Percentiles rank a stretch among this genome's conserved stretches.
These are phyloP conservation scores for Herpailurus yagouaroundi DNA, from an alignment of 2,113 vertebrate species.

Conservation along the genomic window DNA sequence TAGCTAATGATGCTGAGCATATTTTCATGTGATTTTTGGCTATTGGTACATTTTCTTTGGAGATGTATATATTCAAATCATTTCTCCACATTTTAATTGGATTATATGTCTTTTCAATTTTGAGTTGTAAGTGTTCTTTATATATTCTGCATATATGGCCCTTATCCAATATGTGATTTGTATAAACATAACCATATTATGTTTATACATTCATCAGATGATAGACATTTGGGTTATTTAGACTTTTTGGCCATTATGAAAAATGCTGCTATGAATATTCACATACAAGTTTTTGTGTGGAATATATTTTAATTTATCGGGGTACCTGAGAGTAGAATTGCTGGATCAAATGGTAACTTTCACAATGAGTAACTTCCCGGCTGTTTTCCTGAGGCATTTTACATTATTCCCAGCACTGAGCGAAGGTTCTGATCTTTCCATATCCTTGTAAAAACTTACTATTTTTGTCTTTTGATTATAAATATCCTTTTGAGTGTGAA, in stretches of 20 bases:
- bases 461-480: background rate
- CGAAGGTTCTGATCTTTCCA: background rate
- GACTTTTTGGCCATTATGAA: background rate
- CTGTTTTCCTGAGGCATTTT: background rate
- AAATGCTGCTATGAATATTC: background rate
- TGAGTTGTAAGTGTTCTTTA: background rate
- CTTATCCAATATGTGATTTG: background rate
- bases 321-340: background rate
- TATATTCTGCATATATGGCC: background rate
- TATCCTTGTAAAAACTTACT: background rate
- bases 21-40: background rate
- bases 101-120: background rate
- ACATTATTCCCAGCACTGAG: background rate
- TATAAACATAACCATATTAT: background rate
- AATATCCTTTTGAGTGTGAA: background rate
- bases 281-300: background rate
- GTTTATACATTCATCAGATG: background rate
- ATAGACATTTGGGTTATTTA: background rate
- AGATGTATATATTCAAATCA: background rate
- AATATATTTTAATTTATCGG: background rate
- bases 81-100: background rate
- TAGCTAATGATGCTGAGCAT: background rate
- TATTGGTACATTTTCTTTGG: background rate
- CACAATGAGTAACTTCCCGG: background rate
- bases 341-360: background rate